Evolutionary conservation across 1,140 invertebrate genomes (phyloP).

Genomic region (Oncopeltus fasciatus): DNA sequence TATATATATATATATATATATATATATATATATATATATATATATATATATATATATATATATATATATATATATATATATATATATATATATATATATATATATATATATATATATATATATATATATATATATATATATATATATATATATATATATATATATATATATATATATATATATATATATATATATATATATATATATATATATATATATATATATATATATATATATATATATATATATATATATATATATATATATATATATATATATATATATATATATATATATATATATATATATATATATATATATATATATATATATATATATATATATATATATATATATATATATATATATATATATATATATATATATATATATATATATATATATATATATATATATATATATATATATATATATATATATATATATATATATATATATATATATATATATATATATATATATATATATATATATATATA

Average conservation of each 20-base stretch:
- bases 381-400: background rate
- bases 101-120: background rate
- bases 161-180: background rate
- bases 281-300: background rate
- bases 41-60: background rate
- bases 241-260: background rate
- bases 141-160: conserved; percentile 1
- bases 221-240: background rate
- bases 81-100: background rate
- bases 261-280: background rate
- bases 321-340: background rate
- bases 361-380: background rate
- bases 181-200: background rate
- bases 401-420: background rate
- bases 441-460: conserved; percentile 1
- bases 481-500: background rate
- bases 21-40: background rate
- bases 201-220: background rate
- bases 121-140: background rate
- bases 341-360: background rate
- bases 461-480: background rate
- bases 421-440: background rate
- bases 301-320: background rate
- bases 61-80: background rate
- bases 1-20: background rate